Conservation (phyloP, 2,888 invertebrate genomes). For the Eledona agricola region DNA sequence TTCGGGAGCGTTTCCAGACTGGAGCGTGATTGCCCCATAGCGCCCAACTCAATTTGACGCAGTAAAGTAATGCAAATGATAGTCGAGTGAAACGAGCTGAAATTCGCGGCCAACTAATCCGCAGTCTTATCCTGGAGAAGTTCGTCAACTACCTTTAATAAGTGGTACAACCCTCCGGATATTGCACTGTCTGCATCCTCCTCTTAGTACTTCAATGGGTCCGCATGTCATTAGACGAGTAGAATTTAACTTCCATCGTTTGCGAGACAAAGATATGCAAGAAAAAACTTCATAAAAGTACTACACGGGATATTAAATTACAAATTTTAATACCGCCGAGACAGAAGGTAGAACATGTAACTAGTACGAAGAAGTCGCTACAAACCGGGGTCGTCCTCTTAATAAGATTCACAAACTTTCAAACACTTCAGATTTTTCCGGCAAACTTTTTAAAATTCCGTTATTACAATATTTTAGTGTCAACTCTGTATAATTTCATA, state of each 20-base stretch:
- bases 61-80: slow-evolving; percentile 50
- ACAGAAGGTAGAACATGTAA: slow-evolving; percentile 45
- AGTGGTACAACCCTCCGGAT: slow-evolving; percentile 50
- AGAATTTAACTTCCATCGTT: slow-evolving; percentile 29
- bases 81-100: slow-evolving; percentile 47
- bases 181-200: slow-evolving; percentile 47
- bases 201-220: slow-evolving; percentile 27
- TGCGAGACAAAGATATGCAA: slow-evolving; percentile 39
- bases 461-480: slow-evolving; percentile 39
- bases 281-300: slow-evolving; percentile 49
- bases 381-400: slow-evolving; percentile 41
- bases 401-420: slow-evolving; percentile 49
- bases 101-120: slow-evolving; percentile 47
- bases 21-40: slow-evolving; percentile 35
- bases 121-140: slow-evolving; percentile 43
- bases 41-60: slow-evolving; percentile 46
- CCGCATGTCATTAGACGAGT: slow-evolving; percentile 43
- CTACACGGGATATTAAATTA: slow-evolving; percentile 52
- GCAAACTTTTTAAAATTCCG: slow-evolving; percentile 37
- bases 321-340: slow-evolving; percentile 52
- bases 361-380: slow-evolving; percentile 47
- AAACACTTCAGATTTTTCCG: slow-evolving; percentile 36
- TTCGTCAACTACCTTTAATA: slow-evolving; percentile 48
- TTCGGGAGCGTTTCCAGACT: slow-evolving; percentile 27
- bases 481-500: slow-evolving; percentile 27